phyloP scores from a whole-genome alignment of 1,140 invertebrate species.

The Triops longicaudatus region DNA sequence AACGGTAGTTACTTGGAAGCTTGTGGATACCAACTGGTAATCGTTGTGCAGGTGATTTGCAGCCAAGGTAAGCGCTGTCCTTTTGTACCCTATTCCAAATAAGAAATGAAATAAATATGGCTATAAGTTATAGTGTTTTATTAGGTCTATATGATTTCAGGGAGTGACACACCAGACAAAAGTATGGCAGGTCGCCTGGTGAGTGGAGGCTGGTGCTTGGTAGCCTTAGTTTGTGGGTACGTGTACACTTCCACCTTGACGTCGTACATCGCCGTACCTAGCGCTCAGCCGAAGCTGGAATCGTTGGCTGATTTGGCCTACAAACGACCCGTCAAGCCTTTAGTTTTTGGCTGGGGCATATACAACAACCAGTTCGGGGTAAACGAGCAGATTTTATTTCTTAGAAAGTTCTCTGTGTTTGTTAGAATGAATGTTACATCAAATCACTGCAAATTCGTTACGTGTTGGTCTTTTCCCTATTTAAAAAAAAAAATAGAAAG shows the following conservation, averaged over 20 bases:
- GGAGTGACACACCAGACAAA: not conserved
- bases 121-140: not conserved
- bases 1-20: not conserved
- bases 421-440: no score
- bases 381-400: not conserved
- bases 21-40: not conserved
- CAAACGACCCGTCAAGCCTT: not conserved
- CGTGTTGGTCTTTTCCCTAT: no score
- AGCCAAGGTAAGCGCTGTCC: not conserved
- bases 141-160: not conserved
- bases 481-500: no score
- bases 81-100: no score
- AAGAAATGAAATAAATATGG: not conserved
- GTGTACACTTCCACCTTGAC: slow-evolving; percentile 2
- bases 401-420: no score
- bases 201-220: not conserved
- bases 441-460: no score
- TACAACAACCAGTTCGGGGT: not conserved
- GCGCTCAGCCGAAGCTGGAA: not conserved
- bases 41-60: not conserved
- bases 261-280: slow-evolving; percentile 1
- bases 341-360: not conserved
- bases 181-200: not conserved
- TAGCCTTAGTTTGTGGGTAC: not conserved
- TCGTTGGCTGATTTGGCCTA: not conserved